Percentiles rank a stretch among this genome's conserved stretches.
Conservation (phyloP, 1,140 invertebrate genomes). For the Antheraea mylitta region DNA sequence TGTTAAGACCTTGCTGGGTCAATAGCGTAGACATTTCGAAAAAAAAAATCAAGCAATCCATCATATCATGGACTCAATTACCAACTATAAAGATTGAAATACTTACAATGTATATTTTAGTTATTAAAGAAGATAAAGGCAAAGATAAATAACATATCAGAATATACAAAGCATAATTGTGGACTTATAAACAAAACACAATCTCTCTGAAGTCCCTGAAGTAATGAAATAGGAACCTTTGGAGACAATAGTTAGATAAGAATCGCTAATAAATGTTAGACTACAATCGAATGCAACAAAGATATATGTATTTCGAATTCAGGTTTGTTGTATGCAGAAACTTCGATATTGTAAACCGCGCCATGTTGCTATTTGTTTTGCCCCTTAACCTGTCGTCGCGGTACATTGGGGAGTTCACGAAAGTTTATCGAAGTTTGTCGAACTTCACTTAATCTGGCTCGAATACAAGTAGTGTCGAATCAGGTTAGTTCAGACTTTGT, state of each 20-base stretch:
- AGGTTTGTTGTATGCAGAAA: neutral
- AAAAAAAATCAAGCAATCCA: no score
- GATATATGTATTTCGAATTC: neutral
- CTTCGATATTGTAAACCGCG: conserved; percentile 22
- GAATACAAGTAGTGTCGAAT: conserved; percentile 1
- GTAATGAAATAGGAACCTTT: neutral
- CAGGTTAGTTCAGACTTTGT: conserved; percentile 18
- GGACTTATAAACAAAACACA: no score
- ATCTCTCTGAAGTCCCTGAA: no score
- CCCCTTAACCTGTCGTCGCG: conserved; percentile 25
- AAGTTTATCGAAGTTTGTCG: conserved; percentile 28
- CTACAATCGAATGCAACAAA: neutral
- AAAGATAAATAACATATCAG: no score
- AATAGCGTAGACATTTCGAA: no score
- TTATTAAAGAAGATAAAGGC: no score
- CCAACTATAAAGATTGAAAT: no score
- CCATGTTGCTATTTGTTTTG: conserved; percentile 33
- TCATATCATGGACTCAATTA: no score
- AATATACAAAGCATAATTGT: no score
- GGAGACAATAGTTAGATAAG: neutral
- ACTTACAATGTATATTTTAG: no score
- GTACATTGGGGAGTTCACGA: conserved; percentile 21
- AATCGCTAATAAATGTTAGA: neutral
- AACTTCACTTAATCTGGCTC: conserved; percentile 30
- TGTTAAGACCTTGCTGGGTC: no score